Conservation (phyloP, 2,888 invertebrate genomes). For the Priapulus caudatus region DNA sequence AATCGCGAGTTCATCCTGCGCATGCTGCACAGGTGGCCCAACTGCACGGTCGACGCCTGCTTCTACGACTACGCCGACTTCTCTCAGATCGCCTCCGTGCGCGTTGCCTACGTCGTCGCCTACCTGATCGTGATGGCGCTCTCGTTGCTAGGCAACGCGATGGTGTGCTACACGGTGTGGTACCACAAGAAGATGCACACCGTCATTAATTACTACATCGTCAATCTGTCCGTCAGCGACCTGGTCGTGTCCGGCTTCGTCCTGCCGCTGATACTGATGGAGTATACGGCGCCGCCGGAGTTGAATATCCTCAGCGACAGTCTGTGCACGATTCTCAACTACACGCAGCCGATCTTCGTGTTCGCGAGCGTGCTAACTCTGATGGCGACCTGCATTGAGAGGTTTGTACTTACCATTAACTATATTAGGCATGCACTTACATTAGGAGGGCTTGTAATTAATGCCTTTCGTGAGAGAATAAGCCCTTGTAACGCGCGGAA, state of each 20-base stretch:
- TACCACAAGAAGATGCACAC: slow-evolving; percentile 41
- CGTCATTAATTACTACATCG: slow-evolving; percentile 41
- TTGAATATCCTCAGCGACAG: slow-evolving; percentile 37
- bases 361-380: slow-evolving; percentile 41
- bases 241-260: slow-evolving; percentile 39
- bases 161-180: slow-evolving; percentile 40
- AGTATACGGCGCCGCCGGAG: slow-evolving; percentile 36
- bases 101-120: slow-evolving; percentile 28
- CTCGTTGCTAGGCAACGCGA: slow-evolving; percentile 37
- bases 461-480: too few species aligned
- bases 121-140: slow-evolving; percentile 36
- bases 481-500: too few species aligned
- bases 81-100: slow-evolving; percentile 33
- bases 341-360: slow-evolving; percentile 40
- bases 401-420: too few species aligned
- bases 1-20: too few species aligned
- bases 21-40: too few species aligned
- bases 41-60: too few species aligned
- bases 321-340: slow-evolving; percentile 37
- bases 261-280: slow-evolving; percentile 40
- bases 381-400: slow-evolving; percentile 41
- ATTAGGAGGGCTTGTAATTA: too few species aligned
- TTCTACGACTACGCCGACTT: slow-evolving; percentile 32
- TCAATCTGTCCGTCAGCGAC: slow-evolving; percentile 40
- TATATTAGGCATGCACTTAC: too few species aligned